phyloP scores from a whole-genome alignment of 2,113 vertebrate species.

The Limnothrissa miodon region DNA sequence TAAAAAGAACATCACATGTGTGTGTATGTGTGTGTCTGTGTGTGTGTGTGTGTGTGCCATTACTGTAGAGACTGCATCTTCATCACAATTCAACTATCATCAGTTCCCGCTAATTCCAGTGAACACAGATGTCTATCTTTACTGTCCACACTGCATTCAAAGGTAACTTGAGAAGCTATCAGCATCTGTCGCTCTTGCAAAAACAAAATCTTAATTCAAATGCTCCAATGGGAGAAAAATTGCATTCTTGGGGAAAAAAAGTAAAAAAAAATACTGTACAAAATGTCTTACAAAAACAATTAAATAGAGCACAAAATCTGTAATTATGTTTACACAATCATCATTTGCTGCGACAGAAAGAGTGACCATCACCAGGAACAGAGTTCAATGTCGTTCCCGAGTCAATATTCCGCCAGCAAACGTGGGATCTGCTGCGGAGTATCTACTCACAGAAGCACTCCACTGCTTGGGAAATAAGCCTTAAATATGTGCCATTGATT shows the following conservation, averaged over 20 bases:
- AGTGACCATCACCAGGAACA: not conserved
- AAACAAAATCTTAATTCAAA: not conserved
- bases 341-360: not conserved
- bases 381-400: conserved; percentile 20
- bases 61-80: not conserved
- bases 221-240: not conserved
- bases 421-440: not conserved
- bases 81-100: not conserved
- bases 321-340: not conserved
- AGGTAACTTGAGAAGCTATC: not conserved
- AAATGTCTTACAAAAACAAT: not conserved
- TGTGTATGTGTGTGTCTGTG: too few relatives aligned
- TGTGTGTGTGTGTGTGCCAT: too few relatives aligned
- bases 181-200: not conserved
- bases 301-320: not conserved
- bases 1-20: too few relatives aligned
- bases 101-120: too few relatives aligned
- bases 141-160: not conserved
- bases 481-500: conserved; percentile 19
- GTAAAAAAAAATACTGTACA: not conserved
- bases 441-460: not conserved
- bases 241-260: not conserved
- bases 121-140: not conserved
- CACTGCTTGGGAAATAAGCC: conserved; percentile 6
- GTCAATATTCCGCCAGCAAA: not conserved